A percentile compares a stretch with the other conserved stretches of the same genome.
Conservation (phyloP, 2,888 invertebrate species). For the Orthosia cruda region DNA sequence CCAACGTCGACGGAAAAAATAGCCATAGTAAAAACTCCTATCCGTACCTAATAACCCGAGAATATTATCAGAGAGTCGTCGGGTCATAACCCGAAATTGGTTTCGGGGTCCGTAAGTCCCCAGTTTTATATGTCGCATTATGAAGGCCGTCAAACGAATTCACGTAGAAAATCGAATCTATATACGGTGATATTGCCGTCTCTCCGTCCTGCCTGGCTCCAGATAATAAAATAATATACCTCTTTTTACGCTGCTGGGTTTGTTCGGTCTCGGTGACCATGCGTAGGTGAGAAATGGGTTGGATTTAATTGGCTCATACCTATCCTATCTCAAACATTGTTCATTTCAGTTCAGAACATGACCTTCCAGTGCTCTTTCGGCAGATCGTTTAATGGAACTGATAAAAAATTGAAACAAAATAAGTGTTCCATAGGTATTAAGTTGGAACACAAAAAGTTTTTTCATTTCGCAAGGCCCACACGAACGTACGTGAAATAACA, state of each 20-base stretch:
- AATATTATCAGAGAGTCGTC: slow-evolving; percentile 92
- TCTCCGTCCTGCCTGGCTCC: slow-evolving; percentile 87
- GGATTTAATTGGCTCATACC: slow-evolving; percentile 48
- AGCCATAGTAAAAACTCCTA: slow-evolving; percentile 92
- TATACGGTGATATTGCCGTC: slow-evolving; percentile 91
- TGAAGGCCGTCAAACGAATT: slow-evolving; percentile 93
- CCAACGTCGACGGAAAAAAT: slow-evolving; percentile 90
- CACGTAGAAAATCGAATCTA: slow-evolving; percentile 93
- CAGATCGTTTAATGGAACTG: slow-evolving; percentile 53
- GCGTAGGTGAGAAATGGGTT: slow-evolving; percentile 54
- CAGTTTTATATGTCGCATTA: slow-evolving; percentile 92
- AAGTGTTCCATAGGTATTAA: slow-evolving; percentile 63
- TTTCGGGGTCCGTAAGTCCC: slow-evolving; percentile 92
- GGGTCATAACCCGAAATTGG: slow-evolving; percentile 92
- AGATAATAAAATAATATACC: slow-evolving; percentile 92
- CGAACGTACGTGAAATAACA: slow-evolving; percentile 77
- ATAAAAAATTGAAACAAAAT: slow-evolving; percentile 66
- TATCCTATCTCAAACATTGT: neutral
- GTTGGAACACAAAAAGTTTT: slow-evolving; percentile 74
- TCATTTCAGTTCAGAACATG: neutral
- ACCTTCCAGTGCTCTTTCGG: neutral
- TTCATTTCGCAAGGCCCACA: slow-evolving; percentile 75
- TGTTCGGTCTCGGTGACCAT: slow-evolving; percentile 72
- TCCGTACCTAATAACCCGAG: slow-evolving; percentile 92
- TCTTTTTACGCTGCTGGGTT: slow-evolving; percentile 84